phyloP scores from a whole-genome alignment of 2,113 vertebrate genomes.

The Misgurnus mizolepis region DNA sequence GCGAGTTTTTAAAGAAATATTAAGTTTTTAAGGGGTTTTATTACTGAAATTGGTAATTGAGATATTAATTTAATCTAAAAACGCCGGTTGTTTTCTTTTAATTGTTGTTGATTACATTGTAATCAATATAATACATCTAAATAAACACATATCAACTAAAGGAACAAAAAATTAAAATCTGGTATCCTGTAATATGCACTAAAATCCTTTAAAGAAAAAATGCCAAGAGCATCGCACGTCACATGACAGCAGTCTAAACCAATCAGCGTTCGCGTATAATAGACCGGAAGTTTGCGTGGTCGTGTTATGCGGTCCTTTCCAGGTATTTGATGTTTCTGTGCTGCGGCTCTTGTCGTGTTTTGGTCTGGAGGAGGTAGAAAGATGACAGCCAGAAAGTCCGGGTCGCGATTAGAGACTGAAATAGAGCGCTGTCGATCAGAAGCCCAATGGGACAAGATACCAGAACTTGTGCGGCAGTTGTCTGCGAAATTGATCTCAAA shows the following conservation, averaged over 20 bases:
- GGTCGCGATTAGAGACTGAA: constrained; percentile 90
- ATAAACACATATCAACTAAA: too few relatives aligned
- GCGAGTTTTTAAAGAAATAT: too few relatives aligned
- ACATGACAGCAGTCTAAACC: background rate
- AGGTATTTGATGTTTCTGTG: constrained; percentile 22
- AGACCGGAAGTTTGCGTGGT: background rate
- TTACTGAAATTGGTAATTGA: background rate
- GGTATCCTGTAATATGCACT: too few relatives aligned
- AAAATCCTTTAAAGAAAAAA: background rate
- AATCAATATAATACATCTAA: too few relatives aligned
- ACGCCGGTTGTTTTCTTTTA: too few relatives aligned
- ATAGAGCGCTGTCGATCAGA: constrained; percentile 92
- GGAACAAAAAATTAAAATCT: too few relatives aligned
- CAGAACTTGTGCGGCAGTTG: constrained; percentile 87
- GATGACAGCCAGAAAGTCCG: constrained; percentile 91
- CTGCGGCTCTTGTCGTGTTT: constrained; percentile 33
- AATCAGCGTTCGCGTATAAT: background rate
- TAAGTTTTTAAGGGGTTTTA: background rate
- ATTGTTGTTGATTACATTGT: too few relatives aligned
- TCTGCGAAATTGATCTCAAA: constrained; percentile 89
- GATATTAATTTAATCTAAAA: background rate
- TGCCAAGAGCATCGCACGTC: background rate
- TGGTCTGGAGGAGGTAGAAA: constrained; percentile 27
- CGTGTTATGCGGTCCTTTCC: background rate
- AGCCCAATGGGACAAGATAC: constrained; percentile 90